Evolutionary conservation across 1,140 invertebrate genomes (phyloP), one percentile per base, ranked within the genome.

Genomic region (Drosophila ercepeae): DNA sequence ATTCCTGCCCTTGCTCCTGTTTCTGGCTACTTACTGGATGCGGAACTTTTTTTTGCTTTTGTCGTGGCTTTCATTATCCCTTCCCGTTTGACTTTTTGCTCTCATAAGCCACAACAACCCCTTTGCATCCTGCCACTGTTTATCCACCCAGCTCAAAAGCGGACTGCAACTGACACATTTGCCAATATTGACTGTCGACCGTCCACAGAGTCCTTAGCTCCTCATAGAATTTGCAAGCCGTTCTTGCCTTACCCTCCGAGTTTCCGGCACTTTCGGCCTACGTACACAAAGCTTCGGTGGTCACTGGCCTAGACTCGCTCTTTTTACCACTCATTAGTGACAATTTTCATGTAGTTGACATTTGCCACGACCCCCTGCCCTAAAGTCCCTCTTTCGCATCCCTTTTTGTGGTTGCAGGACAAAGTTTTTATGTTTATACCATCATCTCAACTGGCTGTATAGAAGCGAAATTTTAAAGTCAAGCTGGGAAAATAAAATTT

Each of bases 291-390:
- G 48, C 32, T 18, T 44, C 46, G 46, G 34, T 53, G 75, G 72
- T 52, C 72, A 75, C 36, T 36, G 45, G 51, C 52, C 68, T 52
- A 48, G 53, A 68, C 65, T 72, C 61, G 75, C 72, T 78, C 77
- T 88, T 88, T 88, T 88, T 78, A 82, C 82, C 82, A 88, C 82
- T 88, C 82, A 88, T 88, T 88, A 88, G 82, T 88, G 82, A 88
- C 83, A 88, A 88, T 88, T 88, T 88, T 88, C 82, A 88, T 88
- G 82, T 88, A 88, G 82, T 88, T 88, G 82, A 88, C 82, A 88
- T 88, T 88, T 84, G 81, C 71, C 57, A 61, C 70, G 51, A 60
- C 76, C 53, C 8, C 32, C n/a, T n/a, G n/a, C n/a, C n/a, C n/a
- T n/a, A n/a, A n/a, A n/a, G 2, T 2, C 13, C 9, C 39, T 9